Conservation (phyloP, 2,888 invertebrate species). For the Oxyteleia sp. region DNA sequence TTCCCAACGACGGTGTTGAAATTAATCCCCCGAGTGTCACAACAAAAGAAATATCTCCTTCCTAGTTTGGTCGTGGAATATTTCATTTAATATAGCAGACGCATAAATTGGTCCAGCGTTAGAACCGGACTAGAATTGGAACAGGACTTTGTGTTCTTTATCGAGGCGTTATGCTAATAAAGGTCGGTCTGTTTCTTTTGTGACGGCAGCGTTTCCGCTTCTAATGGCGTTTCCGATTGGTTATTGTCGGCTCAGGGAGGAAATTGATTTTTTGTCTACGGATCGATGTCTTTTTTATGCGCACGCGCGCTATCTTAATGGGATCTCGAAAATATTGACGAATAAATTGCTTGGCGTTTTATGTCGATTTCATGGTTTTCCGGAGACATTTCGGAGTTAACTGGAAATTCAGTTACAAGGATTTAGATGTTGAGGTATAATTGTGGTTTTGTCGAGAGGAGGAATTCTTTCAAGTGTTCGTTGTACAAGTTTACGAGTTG, state of each 20-base stretch:
- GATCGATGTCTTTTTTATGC: conserved; percentile 1
- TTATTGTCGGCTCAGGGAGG: conserved; percentile 22
- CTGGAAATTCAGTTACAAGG: not conserved
- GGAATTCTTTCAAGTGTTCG: too few species aligned
- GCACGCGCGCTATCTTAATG: conserved; percentile 8
- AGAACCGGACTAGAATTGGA: conserved; percentile 49
- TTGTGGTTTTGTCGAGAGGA: too few species aligned
- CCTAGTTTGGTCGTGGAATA: conserved; percentile 29
- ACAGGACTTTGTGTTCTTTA: conserved; percentile 40
- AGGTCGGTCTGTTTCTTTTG: conserved; percentile 24
- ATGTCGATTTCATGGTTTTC: conserved; percentile 3
- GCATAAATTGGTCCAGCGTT: conserved; percentile 46
- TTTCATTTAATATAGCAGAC: conserved; percentile 39
- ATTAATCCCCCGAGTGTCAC: conserved; percentile 51
- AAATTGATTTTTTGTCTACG: conserved; percentile 12
- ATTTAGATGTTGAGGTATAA: too few species aligned
- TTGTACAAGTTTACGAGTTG: too few species aligned
- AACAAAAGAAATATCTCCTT: conserved; percentile 46
- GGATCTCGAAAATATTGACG: conserved; percentile 18
- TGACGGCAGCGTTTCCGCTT: conserved; percentile 22
- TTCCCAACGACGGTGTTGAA: conserved; percentile 33
- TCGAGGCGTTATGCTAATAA: conserved; percentile 40
- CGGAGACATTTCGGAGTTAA: conserved; percentile 6
- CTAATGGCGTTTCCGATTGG: not conserved
- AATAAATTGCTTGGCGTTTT: too few species aligned